These are phyloP conservation scores for Tamandua tetradactyla DNA, from an alignment of 2,797 vertebrate species.

Conservation along the genomic window DNA sequence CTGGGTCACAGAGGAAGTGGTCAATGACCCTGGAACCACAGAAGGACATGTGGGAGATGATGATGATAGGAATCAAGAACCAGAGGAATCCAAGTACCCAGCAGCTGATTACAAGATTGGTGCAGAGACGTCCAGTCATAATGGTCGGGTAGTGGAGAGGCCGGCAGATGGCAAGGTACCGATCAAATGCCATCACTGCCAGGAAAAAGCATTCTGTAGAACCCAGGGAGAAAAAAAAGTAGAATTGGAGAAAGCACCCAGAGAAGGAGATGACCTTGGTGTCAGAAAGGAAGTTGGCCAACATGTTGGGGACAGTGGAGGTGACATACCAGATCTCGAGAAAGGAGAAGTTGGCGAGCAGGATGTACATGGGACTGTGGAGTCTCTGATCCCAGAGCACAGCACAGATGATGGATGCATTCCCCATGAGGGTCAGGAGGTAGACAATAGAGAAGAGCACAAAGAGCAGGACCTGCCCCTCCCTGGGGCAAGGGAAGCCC, in stretches of 20 bases:
- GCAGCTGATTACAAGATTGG: conserved; percentile 51
- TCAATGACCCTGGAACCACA: conserved; percentile 59
- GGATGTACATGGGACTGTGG: conserved; percentile 68
- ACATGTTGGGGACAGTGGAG: conserved; percentile 50
- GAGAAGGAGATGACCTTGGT: conserved; percentile 52
- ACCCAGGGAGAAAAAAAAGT: conserved; percentile 68
- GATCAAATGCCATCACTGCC: conserved; percentile 70
- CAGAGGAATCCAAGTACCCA: conserved; percentile 58
- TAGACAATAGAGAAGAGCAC: conserved; percentile 58
- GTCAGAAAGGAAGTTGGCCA: conserved; percentile 46
- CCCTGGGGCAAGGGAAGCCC: conserved; percentile 41
- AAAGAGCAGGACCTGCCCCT: conserved; percentile 40
- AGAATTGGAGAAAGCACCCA: conserved; percentile 68
- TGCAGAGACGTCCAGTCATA: conserved; percentile 43
- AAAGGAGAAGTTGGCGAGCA: conserved; percentile 65
- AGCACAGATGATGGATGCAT: conserved; percentile 57
- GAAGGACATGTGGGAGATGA: conserved; percentile 63
- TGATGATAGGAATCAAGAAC: conserved; percentile 44
- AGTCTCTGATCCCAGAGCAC: conserved; percentile 41
- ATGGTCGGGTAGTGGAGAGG: conserved; percentile 50
- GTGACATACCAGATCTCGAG: conserved; percentile 71
- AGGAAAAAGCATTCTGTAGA: conserved; percentile 68
- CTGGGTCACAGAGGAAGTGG: conserved; percentile 64
- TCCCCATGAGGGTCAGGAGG: conserved; percentile 59
- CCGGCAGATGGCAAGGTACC: conserved; percentile 61